A percentile compares a stretch with the other conserved stretches of the same genome.
These are phyloP conservation scores for Labroides dimidiatus DNA, from an alignment of 2,797 vertebrate genomes.

Conservation along the genomic window DNA sequence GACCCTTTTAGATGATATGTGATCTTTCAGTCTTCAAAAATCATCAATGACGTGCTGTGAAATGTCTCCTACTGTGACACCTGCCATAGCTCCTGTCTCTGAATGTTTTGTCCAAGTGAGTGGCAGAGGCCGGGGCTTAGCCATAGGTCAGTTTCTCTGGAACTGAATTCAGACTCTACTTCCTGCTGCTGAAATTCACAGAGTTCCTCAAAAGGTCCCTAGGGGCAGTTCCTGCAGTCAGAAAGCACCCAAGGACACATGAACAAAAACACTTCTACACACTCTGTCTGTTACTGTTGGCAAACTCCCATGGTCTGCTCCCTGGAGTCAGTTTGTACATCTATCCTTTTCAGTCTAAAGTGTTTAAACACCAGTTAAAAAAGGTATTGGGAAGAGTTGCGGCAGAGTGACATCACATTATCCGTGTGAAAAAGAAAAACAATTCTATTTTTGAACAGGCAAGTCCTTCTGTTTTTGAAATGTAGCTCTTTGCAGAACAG, in stretches of 20 bases:
- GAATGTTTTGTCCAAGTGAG: too few species aligned
- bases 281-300: background rate
- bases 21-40: too few species aligned
- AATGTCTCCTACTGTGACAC: too few species aligned
- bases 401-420: slow-evolving; percentile 31
- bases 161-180: too few species aligned
- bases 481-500: slow-evolving; percentile 41
- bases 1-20: too few species aligned
- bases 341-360: background rate
- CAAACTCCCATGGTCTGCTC: slow-evolving; percentile 14
- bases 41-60: too few species aligned
- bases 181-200: too few species aligned
- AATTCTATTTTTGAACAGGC: slow-evolving; percentile 55
- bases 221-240: too few species aligned
- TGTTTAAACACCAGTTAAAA: slow-evolving; percentile 9
- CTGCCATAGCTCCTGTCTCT: too few species aligned
- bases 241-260: background rate
- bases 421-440: slow-evolving; percentile 32
- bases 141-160: too few species aligned
- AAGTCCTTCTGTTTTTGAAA: slow-evolving; percentile 64
- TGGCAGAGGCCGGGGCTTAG: too few species aligned
- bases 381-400: slow-evolving; percentile 32
- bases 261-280: background rate
- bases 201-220: too few species aligned
- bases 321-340: background rate